Evolutionary conservation across 2,888 invertebrate genomes (phyloP), one percentile per base, ranked within the genome.

Genomic region (Aporophyla nigra): DNA sequence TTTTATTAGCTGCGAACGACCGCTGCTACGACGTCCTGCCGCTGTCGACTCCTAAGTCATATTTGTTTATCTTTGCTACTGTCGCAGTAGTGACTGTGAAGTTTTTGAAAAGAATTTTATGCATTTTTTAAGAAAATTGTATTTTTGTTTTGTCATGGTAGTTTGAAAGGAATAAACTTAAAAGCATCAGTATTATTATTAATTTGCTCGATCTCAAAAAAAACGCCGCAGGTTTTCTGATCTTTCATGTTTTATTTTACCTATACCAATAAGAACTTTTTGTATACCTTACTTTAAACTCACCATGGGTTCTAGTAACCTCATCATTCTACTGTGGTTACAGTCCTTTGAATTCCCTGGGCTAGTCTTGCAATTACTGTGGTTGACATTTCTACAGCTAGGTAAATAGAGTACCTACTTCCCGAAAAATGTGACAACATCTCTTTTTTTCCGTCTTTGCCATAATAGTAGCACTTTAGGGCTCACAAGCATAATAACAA

Each of bases 1-100:
- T 93, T 94, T 93, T 94, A 93, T 94, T 93, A 94, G 93, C 92
- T 92, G 92, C 87, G 91, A 93, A 92, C 88, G 87, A 87, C 88
- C 87, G 82, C 88, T 78, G 86, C 78, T 77, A 80, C 75, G 78
- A 80, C 75, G 59, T 77, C 68, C 69, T 74, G 74, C 69, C 67
- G 62, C 69, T 74, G 74, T 66, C 67, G 62, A 40, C 74, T 78
- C 76, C 72, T 83, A 72, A 81, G 19, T 87, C 79, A 84, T 85
- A 76, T 76, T 78, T 79, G 78, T 86, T 87, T 86, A 87, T 85
- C 87, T 83, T 54, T 59, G 65, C 27, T 56, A 71, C 71, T 63
- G 58, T 66, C 12, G 53, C 49, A 67, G 40, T 68, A 62, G 51
- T 59, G 43, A 51, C 49, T 72, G 62, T 24, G 62, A 74, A 74